A percentile compares a stretch with the other conserved stretches of the same genome.
phyloP scores from a whole-genome alignment of 2,888 invertebrate species.

The Meteorus colon region DNA sequence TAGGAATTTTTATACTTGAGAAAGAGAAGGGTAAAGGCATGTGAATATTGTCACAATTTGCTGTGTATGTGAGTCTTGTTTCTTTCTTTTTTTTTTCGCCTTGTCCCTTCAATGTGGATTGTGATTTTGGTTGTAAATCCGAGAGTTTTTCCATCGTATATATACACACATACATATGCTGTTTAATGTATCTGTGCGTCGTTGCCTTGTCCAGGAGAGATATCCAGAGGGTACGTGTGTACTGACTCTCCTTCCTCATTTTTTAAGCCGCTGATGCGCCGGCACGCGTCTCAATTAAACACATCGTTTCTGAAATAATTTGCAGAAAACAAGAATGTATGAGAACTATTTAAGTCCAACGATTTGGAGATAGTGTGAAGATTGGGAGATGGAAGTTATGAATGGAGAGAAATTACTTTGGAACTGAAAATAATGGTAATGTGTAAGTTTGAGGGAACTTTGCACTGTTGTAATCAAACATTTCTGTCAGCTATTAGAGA shows the following conservation, averaged over 20 bases:
- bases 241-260: constrained; percentile 12
- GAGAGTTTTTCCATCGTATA: not conserved
- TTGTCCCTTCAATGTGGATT: not conserved
- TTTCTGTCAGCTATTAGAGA: not conserved
- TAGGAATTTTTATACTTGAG: not conserved
- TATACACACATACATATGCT: not conserved
- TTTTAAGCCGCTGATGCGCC: constrained; percentile 20
- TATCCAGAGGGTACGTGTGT: constrained; percentile 30
- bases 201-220: constrained; percentile 23
- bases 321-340: constrained; percentile 20
- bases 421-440: constrained; percentile 25
- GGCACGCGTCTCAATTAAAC: constrained; percentile 34
- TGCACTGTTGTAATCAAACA: too few relatives aligned
- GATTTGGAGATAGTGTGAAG: constrained; percentile 14
- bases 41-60: constrained; percentile 6
- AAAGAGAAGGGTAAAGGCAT: not conserved
- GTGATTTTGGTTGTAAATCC: constrained; percentile 2
- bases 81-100: not conserved
- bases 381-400: constrained; percentile 22
- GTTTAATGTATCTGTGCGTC: constrained; percentile 34
- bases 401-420: constrained; percentile 12
- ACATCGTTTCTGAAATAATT: constrained; percentile 36
- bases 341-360: not conserved
- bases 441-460: not conserved
- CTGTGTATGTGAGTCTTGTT: not conserved